phyloP scores from a whole-genome alignment of 1,140 invertebrate genomes.

The Pogonus chalceus region DNA sequence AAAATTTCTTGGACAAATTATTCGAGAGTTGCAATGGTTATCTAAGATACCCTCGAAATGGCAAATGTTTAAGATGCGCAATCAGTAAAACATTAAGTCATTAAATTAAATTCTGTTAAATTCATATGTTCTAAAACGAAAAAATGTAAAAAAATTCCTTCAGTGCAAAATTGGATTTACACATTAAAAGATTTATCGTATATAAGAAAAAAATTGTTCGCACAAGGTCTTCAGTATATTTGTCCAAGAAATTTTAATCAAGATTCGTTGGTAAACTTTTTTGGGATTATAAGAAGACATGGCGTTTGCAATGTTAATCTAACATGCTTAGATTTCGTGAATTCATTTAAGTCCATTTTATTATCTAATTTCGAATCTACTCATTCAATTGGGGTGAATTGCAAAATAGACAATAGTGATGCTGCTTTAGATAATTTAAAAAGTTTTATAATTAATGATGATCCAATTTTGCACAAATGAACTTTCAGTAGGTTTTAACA shows the following conservation, averaged over 20 bases:
- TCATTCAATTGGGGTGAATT: too few species aligned
- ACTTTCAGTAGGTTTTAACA: too few species aligned
- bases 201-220: constrained; percentile 12
- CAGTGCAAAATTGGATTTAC: constrained; percentile 13
- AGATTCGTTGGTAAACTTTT: constrained; percentile 17
- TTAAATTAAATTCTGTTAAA: not conserved
- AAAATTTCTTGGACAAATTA: constrained; percentile 9
- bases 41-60: too few species aligned
- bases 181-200: constrained; percentile 10
- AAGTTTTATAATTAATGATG: too few species aligned
- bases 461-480: too few species aligned
- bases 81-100: not conserved
- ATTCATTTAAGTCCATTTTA: constrained; percentile 14
- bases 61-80: not conserved
- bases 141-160: constrained; percentile 6
- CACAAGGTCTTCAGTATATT: constrained; percentile 10
- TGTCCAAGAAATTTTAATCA: constrained; percentile 14
- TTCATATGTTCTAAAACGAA: not conserved
- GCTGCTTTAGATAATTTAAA: too few species aligned
- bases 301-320: constrained; percentile 14
- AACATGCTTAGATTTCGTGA: constrained; percentile 10
- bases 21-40: constrained; percentile 14
- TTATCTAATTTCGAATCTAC: too few species aligned
- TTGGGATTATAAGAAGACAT: constrained; percentile 13
- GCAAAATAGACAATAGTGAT: too few species aligned